Conservation (phyloP, 2,888 invertebrate species). For the Megastigmus dorsalis region DNA sequence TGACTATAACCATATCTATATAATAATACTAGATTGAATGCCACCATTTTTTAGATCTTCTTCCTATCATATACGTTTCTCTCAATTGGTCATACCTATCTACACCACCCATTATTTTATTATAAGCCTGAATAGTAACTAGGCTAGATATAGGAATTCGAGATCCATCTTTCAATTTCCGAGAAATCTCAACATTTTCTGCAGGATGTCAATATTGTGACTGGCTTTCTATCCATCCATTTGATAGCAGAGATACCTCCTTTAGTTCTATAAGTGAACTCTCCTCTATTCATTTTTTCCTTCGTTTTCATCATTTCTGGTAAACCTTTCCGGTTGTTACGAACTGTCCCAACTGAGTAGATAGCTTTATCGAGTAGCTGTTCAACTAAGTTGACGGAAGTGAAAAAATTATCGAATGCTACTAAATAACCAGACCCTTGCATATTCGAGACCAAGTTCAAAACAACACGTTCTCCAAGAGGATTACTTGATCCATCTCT, state of each 20-base stretch:
- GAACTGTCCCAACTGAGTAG: constrained; percentile 41
- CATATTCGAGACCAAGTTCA: constrained; percentile 31
- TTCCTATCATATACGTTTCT: too few species aligned
- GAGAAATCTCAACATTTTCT: constrained; percentile 14
- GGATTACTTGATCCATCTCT: constrained; percentile 31
- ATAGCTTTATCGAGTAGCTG: constrained; percentile 35
- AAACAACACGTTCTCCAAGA: constrained; percentile 46
- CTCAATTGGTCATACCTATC: constrained; percentile 42
- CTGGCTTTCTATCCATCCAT: constrained; percentile 50
- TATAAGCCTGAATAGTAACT: constrained; percentile 26
- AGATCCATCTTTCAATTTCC: too few species aligned
- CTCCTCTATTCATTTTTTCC: constrained; percentile 38
- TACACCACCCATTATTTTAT: too few species aligned
- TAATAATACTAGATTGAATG: constrained; percentile 44
- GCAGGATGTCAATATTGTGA: constrained; percentile 35
- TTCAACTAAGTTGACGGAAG: constrained; percentile 29
- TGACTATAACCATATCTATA: constrained; percentile 35
- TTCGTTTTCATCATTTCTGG: constrained; percentile 39
- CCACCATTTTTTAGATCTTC: constrained; percentile 47
- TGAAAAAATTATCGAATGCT: constrained; percentile 40
- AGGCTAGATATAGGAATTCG: constrained; percentile 37
- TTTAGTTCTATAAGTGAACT: constrained; percentile 36
- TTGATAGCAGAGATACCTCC: constrained; percentile 45
- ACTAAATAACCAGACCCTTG: constrained; percentile 21
- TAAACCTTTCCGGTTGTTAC: constrained; percentile 43